Base-by-base conservation (phyloP, 1,140 invertebrate species). In the Neodiprion virginianus region DNA sequence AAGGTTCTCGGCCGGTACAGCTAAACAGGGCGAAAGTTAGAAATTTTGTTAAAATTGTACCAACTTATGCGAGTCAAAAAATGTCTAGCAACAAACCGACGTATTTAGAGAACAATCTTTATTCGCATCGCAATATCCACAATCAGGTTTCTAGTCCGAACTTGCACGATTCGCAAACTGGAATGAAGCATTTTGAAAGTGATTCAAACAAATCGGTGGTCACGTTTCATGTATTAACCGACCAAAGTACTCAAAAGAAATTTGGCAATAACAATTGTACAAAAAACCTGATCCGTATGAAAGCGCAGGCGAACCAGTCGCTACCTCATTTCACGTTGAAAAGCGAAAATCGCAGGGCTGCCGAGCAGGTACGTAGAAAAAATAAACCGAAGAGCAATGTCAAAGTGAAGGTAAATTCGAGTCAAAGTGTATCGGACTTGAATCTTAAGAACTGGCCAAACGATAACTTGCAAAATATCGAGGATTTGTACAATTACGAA, bases 401-500 rank as follows among this genome's bases (percentile, higher is more conserved):
- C 50, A 76, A 66, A 8, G 11, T 67, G n/a, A 48, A 21, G 1
- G 47, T 53, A 3, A 72, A 72, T 28, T 21, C 21, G 11, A 74
- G 50, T 28, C 65, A 71, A 68, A 79, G 77, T 71, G 74, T 65
- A 0, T 8, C 70, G n/a, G 73, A 70, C 23, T 17, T 72, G 8
- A 11, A 75, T 10, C 69, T 81, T 47, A 88, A 87, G 74, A 83
- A 84, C 50, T 88, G 87, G 87, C 83, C 86, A 0, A 84, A 83
- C 48, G 80, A 79, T 0, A 76, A 79, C 28, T 28, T 83, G 1
- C 74, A 83, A 10, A 78, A 79, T 12, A 49, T 76, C 0, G 78
- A 85, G 7, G 86, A 88, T 77, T 65, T 86, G 0, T 80, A 83
- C 21, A 83, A 86, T 78, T 87, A 87, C 11, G 81, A 88, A 7